A percentile compares a stretch with the other conserved stretches of the same genome.
phyloP scores from a whole-genome alignment of 1,140 invertebrate species.

The Plodia interpunctella region DNA sequence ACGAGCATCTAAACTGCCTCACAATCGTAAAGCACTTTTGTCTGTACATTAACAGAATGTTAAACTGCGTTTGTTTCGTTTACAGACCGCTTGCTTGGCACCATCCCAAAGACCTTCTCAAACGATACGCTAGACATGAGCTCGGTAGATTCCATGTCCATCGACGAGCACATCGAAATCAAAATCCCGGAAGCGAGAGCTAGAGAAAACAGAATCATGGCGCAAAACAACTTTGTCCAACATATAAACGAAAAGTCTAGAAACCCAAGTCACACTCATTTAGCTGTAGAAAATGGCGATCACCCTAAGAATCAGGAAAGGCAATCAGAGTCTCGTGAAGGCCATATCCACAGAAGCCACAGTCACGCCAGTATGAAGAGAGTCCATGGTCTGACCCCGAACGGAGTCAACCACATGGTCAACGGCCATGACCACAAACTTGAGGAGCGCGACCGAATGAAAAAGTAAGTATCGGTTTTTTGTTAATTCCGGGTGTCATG shows the following conservation, averaged over 20 bases:
- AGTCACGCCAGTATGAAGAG: slow-evolving; percentile 68
- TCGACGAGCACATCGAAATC: slow-evolving; percentile 75
- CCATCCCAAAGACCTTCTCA: slow-evolving; percentile 72
- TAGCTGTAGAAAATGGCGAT: slow-evolving; percentile 57
- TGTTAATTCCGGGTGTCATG: background rate
- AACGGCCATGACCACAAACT: slow-evolving; percentile 46
- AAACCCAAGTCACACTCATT: slow-evolving; percentile 51
- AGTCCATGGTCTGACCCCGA: slow-evolving; percentile 51
- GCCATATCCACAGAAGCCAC: slow-evolving; percentile 59
- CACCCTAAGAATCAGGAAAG: slow-evolving; percentile 39
- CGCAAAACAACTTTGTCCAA: slow-evolving; percentile 67
- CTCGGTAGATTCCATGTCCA: slow-evolving; percentile 74
- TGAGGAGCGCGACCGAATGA: slow-evolving; percentile 49
- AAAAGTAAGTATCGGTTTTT: slow-evolving; percentile 47
- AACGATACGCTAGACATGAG: slow-evolving; percentile 73
- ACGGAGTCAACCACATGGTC: slow-evolving; percentile 46
- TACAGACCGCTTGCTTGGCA: slow-evolving; percentile 67
- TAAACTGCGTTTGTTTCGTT: slow-evolving; percentile 26
- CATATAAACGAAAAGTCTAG: slow-evolving; percentile 62
- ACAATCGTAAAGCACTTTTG: background rate
- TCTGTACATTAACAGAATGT: background rate
- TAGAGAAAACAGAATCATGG: slow-evolving; percentile 68
- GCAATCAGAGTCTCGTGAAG: slow-evolving; percentile 18
- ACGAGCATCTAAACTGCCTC: background rate
- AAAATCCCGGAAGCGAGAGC: slow-evolving; percentile 71